These are phyloP conservation scores for Parelbella ahira DNA, from an alignment of 2,888 invertebrate species.

Conservation along the genomic window DNA sequence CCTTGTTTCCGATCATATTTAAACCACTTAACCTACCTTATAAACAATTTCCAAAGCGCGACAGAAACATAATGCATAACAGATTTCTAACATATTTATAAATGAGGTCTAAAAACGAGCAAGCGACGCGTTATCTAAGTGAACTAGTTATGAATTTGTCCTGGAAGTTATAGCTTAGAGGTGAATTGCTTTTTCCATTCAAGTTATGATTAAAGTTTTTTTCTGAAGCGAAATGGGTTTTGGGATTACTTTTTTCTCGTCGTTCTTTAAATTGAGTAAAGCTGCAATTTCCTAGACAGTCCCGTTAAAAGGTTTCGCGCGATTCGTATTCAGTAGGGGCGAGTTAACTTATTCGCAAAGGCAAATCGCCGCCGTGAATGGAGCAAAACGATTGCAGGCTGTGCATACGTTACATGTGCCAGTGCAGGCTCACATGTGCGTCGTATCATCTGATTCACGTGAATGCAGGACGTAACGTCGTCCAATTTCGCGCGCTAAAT, in stretches of 20 bases:
- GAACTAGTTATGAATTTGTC: slow-evolving; percentile 25
- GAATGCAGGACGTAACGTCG: slow-evolving; percentile 70
- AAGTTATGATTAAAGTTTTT: slow-evolving; percentile 29
- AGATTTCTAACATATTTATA: slow-evolving; percentile 4
- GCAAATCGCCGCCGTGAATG: slow-evolving; percentile 51
- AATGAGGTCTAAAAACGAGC: slow-evolving; percentile 13
- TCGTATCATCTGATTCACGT: slow-evolving; percentile 54
- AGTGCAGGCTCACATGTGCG: slow-evolving; percentile 46
- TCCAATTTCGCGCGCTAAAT: slow-evolving; percentile 86
- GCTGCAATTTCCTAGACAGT: slow-evolving; percentile 54
- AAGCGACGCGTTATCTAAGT: slow-evolving; percentile 24
- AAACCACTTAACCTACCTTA: too few species aligned
- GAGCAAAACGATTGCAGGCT: slow-evolving; percentile 41
- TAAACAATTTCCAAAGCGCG: too few species aligned
- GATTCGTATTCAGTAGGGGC: slow-evolving; percentile 55
- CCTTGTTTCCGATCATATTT: too few species aligned
- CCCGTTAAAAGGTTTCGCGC: slow-evolving; percentile 51
- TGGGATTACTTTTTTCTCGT: slow-evolving; percentile 29
- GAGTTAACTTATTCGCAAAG: slow-evolving; percentile 50
- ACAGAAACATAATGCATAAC: too few species aligned
- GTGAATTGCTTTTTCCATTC: slow-evolving; percentile 27
- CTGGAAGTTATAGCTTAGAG: slow-evolving; percentile 23
- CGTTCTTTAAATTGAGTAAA: slow-evolving; percentile 53
- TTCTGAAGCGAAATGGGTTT: slow-evolving; percentile 28
- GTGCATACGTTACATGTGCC: too few species aligned